Evolutionary conservation across 1,140 invertebrate species (phyloP).

Genomic region (Papilio glaucus): DNA sequence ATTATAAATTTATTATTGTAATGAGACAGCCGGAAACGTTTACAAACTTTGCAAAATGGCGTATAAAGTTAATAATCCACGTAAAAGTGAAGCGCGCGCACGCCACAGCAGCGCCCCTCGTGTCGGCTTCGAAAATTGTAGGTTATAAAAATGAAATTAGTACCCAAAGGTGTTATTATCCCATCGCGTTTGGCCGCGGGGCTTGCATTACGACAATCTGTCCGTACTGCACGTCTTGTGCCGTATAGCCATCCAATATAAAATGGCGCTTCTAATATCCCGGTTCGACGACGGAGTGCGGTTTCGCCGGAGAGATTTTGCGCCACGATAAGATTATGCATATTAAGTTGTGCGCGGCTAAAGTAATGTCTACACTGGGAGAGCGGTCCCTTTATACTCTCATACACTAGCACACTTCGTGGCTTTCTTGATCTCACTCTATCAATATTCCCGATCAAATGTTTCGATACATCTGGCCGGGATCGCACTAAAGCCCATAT

Average conservation of each 20-base stretch:
- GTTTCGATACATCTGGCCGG: neutral
- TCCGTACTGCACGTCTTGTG: conserved; percentile 82
- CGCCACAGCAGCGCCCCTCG: conserved; percentile 81
- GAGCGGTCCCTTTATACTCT: conserved; percentile 57
- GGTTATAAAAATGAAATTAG: conserved; percentile 85
- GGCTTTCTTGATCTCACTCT: conserved; percentile 35
- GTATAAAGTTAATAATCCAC: conserved; percentile 82
- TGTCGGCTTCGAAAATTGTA: conserved; percentile 83
- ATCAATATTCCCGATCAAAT: conserved; percentile 10
- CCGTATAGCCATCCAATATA: conserved; percentile 81
- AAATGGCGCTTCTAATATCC: conserved; percentile 82
- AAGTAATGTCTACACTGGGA: conserved; percentile 79
- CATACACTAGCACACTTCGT: conserved; percentile 24
- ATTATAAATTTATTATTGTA: conserved; percentile 77
- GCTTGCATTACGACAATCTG: conserved; percentile 83
- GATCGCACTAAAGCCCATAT: conserved; percentile 2
- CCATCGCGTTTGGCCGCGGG: conserved; percentile 82
- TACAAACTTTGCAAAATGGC: conserved; percentile 80
- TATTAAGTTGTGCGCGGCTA: conserved; percentile 80
- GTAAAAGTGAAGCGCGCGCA: conserved; percentile 79
- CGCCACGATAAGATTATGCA: conserved; percentile 82
- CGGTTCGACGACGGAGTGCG: conserved; percentile 74
- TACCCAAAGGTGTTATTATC: conserved; percentile 85
- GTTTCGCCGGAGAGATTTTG: conserved; percentile 78
- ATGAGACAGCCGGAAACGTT: conserved; percentile 76